Base-by-base conservation (phyloP, 2,113 vertebrate genomes). In the Myotis davidii region DNA sequence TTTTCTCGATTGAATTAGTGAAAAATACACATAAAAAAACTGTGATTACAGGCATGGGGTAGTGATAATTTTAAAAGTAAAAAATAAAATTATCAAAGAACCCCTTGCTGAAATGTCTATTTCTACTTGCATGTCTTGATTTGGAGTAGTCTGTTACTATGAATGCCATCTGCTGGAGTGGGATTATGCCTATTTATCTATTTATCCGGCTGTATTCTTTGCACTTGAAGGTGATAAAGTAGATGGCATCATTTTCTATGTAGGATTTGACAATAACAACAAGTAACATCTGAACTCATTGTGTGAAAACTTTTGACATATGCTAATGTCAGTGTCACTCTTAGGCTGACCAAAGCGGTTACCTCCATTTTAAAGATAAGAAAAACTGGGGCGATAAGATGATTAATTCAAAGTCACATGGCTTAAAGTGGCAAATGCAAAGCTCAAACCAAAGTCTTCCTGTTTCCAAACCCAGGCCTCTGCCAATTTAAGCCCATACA, bases 281-380 rank as follows among this genome's bases (percentile, higher is more conserved):
- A 91, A 91, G 90, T 72, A 82, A 59, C 34, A 83, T 39, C 76
- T 16, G 69, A 52, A 25, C 59, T 85, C 50, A 32, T 59, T 39
- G 61, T 59, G 42, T 34, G 56, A 91, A 86, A 64, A 32, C 25
- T 91, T 93, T 39, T 69, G 74, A 88, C n/a, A 59, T 79, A 59
- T 1, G 18, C 56, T 76, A 27, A 59, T 52, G 11, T 78, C 81
- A 78, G 0, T 50, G 37, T 83, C 42, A 74, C 56, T 72, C 70
- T 88, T 88, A 70, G 94, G 29, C 64, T 74, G 72, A 17, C 20
- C 56, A 48, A 52, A 16, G n/a, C 67, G 56, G 6, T 81, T 86
- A 48, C 52, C 42, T 78, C 67, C 50, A 82, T 85, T 96, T 92
- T 92, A 74, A 97, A 90, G 82, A 85, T 88, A 70, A 95, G 56